A percentile compares a stretch with the other conserved stretches of the same genome.
These are phyloP conservation scores for Reticulitermes speratus DNA, from an alignment of 1,140 invertebrate genomes.

Conservation along the genomic window DNA sequence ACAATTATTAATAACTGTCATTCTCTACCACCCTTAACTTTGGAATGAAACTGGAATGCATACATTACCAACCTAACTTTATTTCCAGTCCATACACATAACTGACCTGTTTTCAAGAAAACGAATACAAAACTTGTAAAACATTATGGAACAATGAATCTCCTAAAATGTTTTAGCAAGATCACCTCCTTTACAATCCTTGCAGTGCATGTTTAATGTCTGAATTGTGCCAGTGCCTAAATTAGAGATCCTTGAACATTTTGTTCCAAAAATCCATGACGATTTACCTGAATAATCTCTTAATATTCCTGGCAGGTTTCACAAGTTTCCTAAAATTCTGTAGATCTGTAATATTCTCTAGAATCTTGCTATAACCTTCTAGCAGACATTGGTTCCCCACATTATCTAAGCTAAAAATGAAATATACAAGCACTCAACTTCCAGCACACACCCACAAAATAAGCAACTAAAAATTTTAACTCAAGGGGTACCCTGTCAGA, in stretches of 20 bases:
- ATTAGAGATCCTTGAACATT: too few relatives aligned
- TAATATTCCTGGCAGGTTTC: too few relatives aligned
- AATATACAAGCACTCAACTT: background rate
- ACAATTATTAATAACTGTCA: background rate
- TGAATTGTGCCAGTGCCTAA: too few relatives aligned
- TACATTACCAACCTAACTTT: background rate
- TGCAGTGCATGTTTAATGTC: too few relatives aligned
- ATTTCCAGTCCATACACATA: background rate
- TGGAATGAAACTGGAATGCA: background rate
- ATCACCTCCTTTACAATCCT: background rate
- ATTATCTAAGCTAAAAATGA: background rate
- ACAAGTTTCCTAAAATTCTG: too few relatives aligned
- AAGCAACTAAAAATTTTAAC: background rate
- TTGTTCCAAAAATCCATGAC: too few relatives aligned
- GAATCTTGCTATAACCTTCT: slow-evolving; percentile 2
- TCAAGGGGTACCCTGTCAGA: background rate
- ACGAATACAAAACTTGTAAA: background rate
- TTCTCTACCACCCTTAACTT: background rate
- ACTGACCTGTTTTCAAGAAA: background rate
- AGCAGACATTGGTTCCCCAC: background rate
- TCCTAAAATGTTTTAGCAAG: slow-evolving; percentile 7
- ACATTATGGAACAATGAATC: background rate
- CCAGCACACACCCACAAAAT: background rate
- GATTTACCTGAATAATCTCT: too few relatives aligned
- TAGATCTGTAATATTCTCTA: too few relatives aligned